phyloP scores from a whole-genome alignment of 2,113 vertebrate genomes.

The Nyctibius bracteatus region DNA sequence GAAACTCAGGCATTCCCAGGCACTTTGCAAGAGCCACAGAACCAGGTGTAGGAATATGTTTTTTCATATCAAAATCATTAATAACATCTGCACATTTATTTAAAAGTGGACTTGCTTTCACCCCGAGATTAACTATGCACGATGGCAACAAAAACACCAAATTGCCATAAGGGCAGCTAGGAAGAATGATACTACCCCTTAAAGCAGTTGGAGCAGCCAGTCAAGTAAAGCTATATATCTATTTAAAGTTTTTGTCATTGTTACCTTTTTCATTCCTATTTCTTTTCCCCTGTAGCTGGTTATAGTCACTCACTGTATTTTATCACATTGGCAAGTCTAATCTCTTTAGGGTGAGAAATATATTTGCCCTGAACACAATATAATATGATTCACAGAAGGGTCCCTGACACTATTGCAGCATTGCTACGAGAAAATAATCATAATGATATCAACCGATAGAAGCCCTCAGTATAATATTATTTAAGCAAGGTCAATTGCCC shows the following conservation, averaged over 20 bases:
- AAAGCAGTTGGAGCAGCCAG: not conserved
- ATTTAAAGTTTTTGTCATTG: not conserved
- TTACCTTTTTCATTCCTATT: not conserved
- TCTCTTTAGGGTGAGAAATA: not conserved
- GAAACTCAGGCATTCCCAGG: not conserved
- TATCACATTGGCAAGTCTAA: not conserved
- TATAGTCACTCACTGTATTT: not conserved
- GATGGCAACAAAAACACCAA: not conserved
- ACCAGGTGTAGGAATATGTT: not conserved
- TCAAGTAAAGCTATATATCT: not conserved
- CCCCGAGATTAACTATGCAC: not conserved
- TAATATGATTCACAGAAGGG: not conserved
- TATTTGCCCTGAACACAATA: not conserved
- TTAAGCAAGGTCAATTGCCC: slow-evolving; percentile 53
- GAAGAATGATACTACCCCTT: not conserved
- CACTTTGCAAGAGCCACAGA: not conserved
- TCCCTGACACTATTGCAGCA: not conserved
- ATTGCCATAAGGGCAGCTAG: not conserved
- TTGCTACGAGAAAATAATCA: not conserved
- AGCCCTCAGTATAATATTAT: not conserved
- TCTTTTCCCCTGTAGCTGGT: not conserved
- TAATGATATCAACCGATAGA: not conserved
- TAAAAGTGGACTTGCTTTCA: not conserved
- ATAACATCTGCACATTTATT: not conserved
- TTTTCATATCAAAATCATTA: not conserved